Conservation (phyloP, 23 tunicate genomes). For the Oikopleura dioica region DNA sequence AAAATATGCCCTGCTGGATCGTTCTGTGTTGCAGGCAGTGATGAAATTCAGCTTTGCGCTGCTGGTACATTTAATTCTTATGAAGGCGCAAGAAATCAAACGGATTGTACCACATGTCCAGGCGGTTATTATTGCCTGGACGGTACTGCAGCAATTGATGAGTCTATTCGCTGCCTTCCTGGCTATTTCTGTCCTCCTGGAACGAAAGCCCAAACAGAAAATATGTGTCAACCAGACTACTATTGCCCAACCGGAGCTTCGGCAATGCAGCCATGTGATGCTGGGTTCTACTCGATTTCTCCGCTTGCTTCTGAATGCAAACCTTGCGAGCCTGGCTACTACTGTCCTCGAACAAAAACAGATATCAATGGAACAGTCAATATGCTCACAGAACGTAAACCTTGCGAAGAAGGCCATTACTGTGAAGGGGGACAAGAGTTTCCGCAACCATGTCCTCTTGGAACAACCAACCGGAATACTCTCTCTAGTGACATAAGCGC, state of each 20-base stretch:
- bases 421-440: background rate
- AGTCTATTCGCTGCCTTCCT: background rate
- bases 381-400: background rate
- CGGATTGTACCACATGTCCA: too few species aligned
- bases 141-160: conserved; percentile 21
- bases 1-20: background rate
- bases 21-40: background rate
- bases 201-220: background rate
- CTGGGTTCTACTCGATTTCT: background rate
- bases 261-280: background rate
- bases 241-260: conserved; percentile 72
- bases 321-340: background rate
- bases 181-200: conserved; percentile 22
- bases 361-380: background rate
- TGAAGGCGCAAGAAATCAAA: background rate
- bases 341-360: background rate
- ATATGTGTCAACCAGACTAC: conserved; percentile 35
- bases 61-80: background rate
- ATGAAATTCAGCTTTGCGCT: background rate
- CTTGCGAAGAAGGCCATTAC: background rate
- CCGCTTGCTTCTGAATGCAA: background rate
- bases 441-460: background rate
- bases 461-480: background rate
- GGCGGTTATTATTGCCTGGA: background rate
- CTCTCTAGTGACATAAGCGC: background rate